phyloP scores from a whole-genome alignment of 2,888 invertebrate species.

The Agriotes lineatus region DNA sequence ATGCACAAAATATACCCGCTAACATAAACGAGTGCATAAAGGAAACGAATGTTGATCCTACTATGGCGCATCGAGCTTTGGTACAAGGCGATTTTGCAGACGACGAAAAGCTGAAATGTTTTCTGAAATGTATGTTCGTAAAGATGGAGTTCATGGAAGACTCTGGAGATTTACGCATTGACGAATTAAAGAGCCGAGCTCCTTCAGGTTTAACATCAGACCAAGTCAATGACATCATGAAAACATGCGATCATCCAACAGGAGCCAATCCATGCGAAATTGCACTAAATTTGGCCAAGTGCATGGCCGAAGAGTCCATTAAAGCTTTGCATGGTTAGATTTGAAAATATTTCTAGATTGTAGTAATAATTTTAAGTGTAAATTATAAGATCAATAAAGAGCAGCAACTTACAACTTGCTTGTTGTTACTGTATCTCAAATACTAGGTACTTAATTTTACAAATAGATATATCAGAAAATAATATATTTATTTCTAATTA shows the following conservation, averaged over 20 bases:
- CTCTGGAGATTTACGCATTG: slow-evolving; percentile 42
- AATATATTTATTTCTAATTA: too few species aligned
- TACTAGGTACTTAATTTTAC: too few species aligned
- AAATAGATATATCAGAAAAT: too few species aligned
- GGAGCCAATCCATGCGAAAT: slow-evolving; percentile 58
- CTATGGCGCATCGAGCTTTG: slow-evolving; percentile 53
- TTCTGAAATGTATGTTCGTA: slow-evolving; percentile 67
- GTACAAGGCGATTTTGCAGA: slow-evolving; percentile 67
- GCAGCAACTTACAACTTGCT: too few species aligned
- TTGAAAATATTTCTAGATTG: too few species aligned
- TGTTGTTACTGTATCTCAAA: too few species aligned
- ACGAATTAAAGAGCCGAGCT: slow-evolving; percentile 63
- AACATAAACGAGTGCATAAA: slow-evolving; percentile 52
- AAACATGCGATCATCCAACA: slow-evolving; percentile 64
- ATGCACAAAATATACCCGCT: too few species aligned
- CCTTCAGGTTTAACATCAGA: slow-evolving; percentile 64
- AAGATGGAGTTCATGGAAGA: slow-evolving; percentile 66
- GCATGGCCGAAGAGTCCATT: slow-evolving; percentile 22
- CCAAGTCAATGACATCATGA: slow-evolving; percentile 61
- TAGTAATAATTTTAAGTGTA: too few species aligned
- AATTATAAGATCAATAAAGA: too few species aligned
- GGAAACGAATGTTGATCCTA: slow-evolving; percentile 58
- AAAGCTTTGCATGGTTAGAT: not conserved
- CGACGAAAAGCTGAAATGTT: slow-evolving; percentile 66
- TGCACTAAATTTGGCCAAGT: slow-evolving; percentile 49